Base-by-base conservation (phyloP, 1,140 invertebrate genomes). In the Macrobrachium rosenbergii region DNA sequence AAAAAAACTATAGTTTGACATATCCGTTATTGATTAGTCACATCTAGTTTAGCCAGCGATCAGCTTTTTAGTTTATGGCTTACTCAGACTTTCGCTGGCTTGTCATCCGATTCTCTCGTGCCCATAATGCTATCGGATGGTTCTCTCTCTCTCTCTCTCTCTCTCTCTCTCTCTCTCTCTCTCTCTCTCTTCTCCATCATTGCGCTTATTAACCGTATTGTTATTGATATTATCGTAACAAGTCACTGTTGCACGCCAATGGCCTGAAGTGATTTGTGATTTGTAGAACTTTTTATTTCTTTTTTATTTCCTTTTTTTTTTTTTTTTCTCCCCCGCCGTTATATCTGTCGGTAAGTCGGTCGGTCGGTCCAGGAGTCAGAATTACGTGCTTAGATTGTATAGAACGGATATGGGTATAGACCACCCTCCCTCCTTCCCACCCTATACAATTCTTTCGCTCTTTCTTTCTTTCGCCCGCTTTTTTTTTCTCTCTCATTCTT, bases 371-470 rank as follows among this genome's bases (percentile, higher is more conserved):
- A 67, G 64, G 67, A 37, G 21, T 14, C 5, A 72, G n/a, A 37
- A 37, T 21, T 72, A 28, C 23, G 69, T 23, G 21, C 14, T 5
- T 11, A 43, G 64, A 67, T 11, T 23, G 7, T 16, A 43, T 23
- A 23, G 73, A 19, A 19, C 43, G 73, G 21, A 37, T 45, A 43
- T 75, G 73, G 17, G 73, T 75, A 37, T 43, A 43, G 11, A 28
- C 23, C 52, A 8, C 52, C 37, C 21, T 82, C 80, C 62, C 17
- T 72, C 28, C 45, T 23, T 23, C 28, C 59, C 52, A 58, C 67
- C 58, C 59, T 28, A 60, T 62, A 60, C 60, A 79, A 62, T 62
- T 62, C 23, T 62, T 23, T 62, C 60, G 23, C 77, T 79, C 77
- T 52, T 72, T n/a, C 52, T 17, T 75, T 37, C 52, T 17, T 14